phyloP scores from a whole-genome alignment of 2,797 vertebrate genomes.

The Betta splendens region DNA sequence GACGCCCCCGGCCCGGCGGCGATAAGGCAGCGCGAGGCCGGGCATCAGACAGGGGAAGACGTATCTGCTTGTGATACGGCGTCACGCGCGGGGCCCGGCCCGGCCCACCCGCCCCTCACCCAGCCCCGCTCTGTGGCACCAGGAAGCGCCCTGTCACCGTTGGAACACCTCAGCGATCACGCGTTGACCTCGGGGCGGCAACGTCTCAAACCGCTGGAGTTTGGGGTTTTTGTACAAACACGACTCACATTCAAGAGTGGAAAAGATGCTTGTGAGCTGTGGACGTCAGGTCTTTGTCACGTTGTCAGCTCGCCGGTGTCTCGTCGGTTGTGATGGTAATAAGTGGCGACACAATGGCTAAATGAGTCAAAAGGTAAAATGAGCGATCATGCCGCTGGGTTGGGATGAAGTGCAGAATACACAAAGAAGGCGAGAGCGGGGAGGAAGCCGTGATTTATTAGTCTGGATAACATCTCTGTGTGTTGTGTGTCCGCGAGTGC shows the following conservation, averaged over 20 bases:
- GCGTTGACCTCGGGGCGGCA: constrained; percentile 68
- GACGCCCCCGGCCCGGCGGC: constrained; percentile 58
- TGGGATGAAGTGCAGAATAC: background rate
- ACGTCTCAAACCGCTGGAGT: constrained; percentile 51
- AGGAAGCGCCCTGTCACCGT: constrained; percentile 62
- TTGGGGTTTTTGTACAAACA: constrained; percentile 1
- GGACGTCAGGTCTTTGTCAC: constrained; percentile 38
- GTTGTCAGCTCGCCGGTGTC: constrained; percentile 8
- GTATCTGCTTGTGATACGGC: constrained; percentile 81
- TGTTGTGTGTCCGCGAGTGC: background rate
- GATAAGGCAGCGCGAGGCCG: constrained; percentile 70
- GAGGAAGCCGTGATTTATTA: background rate
- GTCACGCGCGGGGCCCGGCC: constrained; percentile 36
- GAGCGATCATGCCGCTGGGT: background rate
- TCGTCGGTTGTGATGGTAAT: constrained; percentile 45
- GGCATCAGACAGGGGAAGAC: constrained; percentile 76
- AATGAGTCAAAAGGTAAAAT: constrained; percentile 36
- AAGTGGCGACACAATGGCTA: constrained; percentile 11
- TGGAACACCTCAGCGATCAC: constrained; percentile 66
- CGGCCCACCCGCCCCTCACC: constrained; percentile 16
- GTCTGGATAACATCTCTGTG: too few species aligned
- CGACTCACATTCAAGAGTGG: constrained; percentile 6
- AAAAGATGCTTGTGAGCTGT: constrained; percentile 3
- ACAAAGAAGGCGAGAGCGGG: background rate
- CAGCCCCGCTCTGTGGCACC: constrained; percentile 44